Evolutionary conservation across 2,888 invertebrate genomes (phyloP).

Genomic region (Drosophila quinaria): DNA sequence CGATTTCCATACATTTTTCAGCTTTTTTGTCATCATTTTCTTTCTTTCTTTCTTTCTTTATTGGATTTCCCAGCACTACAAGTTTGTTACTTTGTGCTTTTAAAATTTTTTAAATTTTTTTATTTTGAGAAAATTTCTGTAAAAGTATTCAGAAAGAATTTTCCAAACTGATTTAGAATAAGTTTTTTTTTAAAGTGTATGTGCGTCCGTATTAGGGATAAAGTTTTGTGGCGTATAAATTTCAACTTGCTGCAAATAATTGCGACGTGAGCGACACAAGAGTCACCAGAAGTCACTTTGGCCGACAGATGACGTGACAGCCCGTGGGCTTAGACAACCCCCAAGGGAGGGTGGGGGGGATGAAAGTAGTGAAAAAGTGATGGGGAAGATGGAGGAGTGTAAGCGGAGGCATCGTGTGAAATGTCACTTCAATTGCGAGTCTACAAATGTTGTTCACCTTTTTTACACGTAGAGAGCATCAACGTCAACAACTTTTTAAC

Average conservation of each 20-base stretch:
- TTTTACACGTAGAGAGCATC: slow-evolving; percentile 79
- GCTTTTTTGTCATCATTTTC: too few species aligned
- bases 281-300: slow-evolving; percentile 59
- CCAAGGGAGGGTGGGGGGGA: neutral
- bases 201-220: slow-evolving; percentile 31
- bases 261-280: slow-evolving; percentile 67
- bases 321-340: slow-evolving; percentile 3
- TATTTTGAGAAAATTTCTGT: too few species aligned
- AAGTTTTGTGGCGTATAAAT: slow-evolving; percentile 64
- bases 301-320: slow-evolving; percentile 63
- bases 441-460: slow-evolving; percentile 82
- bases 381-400: too few species aligned
- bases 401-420: slow-evolving; percentile 57
- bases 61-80: too few species aligned
- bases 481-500: slow-evolving; percentile 78
- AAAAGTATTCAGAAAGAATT: too few species aligned
- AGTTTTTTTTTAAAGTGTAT: neutral
- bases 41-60: too few species aligned
- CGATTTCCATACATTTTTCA: too few species aligned
- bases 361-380: neutral
- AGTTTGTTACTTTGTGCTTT: too few species aligned
- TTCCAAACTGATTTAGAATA: neutral
- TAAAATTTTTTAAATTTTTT: too few species aligned
- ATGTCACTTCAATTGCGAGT: slow-evolving; percentile 77
- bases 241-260: slow-evolving; percentile 80